These are phyloP conservation scores for Itoplectis maculator DNA, from an alignment of 2,888 invertebrate genomes.

Conservation along the genomic window DNA sequence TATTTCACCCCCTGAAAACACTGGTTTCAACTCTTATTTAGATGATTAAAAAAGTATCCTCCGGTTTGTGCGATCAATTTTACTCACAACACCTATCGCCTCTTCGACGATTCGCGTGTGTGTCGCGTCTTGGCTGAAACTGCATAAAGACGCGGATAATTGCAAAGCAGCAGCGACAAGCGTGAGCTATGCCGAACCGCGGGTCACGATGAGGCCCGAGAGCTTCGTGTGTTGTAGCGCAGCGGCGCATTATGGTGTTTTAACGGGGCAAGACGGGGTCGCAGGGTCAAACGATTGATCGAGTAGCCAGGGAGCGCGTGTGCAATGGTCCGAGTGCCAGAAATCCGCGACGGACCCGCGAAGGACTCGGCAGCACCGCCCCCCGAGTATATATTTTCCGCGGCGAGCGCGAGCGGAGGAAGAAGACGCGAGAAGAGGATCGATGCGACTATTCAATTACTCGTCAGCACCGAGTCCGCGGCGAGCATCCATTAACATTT, in stretches of 20 bases:
- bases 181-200: background rate
- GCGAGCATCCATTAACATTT: slow-evolving; percentile 71
- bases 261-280: slow-evolving; percentile 27
- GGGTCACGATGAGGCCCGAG: slow-evolving; percentile 16
- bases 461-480: slow-evolving; percentile 65
- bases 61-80: background rate
- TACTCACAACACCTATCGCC: background rate
- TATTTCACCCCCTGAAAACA: too few species aligned
- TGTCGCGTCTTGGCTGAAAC: background rate
- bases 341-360: slow-evolving; percentile 22
- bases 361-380: slow-evolving; percentile 26
- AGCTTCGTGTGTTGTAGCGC: slow-evolving; percentile 2
- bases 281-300: slow-evolving; percentile 51
- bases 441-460: slow-evolving; percentile 76
- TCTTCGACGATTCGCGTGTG: background rate
- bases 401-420: background rate
- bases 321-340: slow-evolving; percentile 45
- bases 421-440: slow-evolving; percentile 56
- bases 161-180: slow-evolving; percentile 36
- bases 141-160: slow-evolving; percentile 32
- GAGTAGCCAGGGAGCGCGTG: slow-evolving; percentile 45
- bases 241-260: slow-evolving; percentile 42
- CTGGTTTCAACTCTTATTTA: too few species aligned
- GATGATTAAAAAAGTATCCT: too few species aligned
- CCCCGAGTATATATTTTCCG: slow-evolving; percentile 23